Evolutionary conservation across 2,113 vertebrate genomes (phyloP), one percentile per base, ranked within the genome.

Genomic region (Shinisaurus crocodilurus): DNA sequence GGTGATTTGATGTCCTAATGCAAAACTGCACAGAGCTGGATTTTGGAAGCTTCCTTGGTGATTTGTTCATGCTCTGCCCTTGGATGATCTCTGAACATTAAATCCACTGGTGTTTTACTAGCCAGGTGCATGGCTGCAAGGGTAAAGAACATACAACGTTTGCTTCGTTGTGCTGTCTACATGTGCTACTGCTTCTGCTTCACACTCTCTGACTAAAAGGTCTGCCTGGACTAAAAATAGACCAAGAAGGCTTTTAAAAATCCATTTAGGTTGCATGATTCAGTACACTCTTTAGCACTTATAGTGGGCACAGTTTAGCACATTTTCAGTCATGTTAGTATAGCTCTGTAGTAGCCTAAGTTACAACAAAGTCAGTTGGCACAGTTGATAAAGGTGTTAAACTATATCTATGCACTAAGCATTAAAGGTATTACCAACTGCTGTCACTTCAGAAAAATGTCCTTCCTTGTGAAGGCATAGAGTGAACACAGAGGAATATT

Each of bases 221-320:
- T 79, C 54, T 92, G 1, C 0, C 89, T 70, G 2, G 10, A 27
- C 83, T 15, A 93, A 69, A 18, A 25, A 60, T 81, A 91, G 88
- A 74, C 1, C n/a, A 69, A 80, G 63, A 90, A 63, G 25, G 2
- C 57, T 86, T 65, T 88, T 88, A 87, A 82, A 88, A 92, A 77
- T 45, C 57, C 45, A 70, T 5, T 87, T 87, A 76, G 7, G 25
- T 48, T 88, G 83, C 18, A 88, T 89, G 10, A 75, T 70, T 45
- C 8, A 27, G 34, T 88, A 89, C 34, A 86, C 74, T 88, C 32
- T 45, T 89, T 87, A 85, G 75, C 80, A 43, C 2, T 87, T 1
- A 10, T 0, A 92, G n/a, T 67, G 88, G 89, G 79, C 29, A 60
- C 5, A 4, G 25, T 70, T 76, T 91, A 85, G 81, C 87, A 88